Conservation (phyloP, 2,888 invertebrate species). For the Scaeva pyrastri region DNA sequence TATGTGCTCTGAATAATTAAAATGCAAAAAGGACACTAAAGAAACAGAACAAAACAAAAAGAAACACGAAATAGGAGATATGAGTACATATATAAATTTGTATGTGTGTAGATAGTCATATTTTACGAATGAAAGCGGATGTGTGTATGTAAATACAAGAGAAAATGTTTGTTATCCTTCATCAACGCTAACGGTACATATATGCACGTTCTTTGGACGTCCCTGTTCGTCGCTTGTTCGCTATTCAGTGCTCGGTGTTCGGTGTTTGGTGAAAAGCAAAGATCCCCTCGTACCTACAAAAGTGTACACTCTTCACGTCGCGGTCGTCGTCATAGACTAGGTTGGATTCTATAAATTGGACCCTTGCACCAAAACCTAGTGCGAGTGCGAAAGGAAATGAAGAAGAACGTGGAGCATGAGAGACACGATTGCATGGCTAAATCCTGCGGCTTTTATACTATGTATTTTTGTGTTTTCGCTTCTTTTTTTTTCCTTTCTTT, state of each 20-base stretch:
- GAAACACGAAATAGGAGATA: conserved; percentile 37
- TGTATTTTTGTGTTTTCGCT: conserved; percentile 1
- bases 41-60: conserved; percentile 19
- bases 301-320: conserved; percentile 2
- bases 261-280: conserved; percentile 17
- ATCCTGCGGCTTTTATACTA: conserved; percentile 63
- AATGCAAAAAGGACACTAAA: conserved; percentile 55
- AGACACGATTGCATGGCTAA: conserved; percentile 52
- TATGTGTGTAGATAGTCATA: background rate
- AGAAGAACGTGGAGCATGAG: conserved; percentile 17
- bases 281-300: conserved; percentile 11
- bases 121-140: conserved; percentile 39
- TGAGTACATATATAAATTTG: background rate
- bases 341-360: too few relatives aligned
- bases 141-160: conserved; percentile 50
- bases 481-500: background rate
- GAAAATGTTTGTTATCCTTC: conserved; percentile 66
- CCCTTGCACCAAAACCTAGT: conserved; percentile 28
- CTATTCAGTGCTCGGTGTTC: too few relatives aligned
- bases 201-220: background rate
- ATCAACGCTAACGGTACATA: conserved; percentile 48
- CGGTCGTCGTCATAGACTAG: too few relatives aligned
- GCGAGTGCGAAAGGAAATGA: conserved; percentile 25
- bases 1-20: conserved; percentile 75
- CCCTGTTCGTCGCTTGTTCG: background rate